Conservation (phyloP, 1,140 invertebrate genomes). For the Yoshiicerus persimilis region DNA sequence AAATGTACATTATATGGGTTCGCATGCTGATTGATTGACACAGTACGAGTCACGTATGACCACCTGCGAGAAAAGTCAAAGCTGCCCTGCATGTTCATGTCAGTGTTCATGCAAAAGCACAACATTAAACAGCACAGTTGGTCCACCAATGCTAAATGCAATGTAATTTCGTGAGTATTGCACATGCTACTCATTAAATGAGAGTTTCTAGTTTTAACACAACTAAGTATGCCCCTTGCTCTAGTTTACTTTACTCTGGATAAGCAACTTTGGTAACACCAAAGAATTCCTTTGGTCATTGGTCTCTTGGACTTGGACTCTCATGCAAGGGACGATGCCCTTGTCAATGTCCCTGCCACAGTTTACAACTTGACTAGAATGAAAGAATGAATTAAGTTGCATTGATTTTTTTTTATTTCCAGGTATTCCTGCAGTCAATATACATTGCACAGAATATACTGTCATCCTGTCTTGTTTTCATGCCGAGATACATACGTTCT, state of each 20-base stretch:
- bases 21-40: slow-evolving; percentile 13
- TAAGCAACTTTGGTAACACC: neutral
- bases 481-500: no score
- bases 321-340: neutral
- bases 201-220: neutral
- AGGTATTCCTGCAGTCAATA: no score
- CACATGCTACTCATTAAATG: neutral
- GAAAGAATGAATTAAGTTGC: no score
- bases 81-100: neutral
- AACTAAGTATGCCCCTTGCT: no score
- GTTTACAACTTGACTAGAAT: no score
- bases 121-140: neutral
- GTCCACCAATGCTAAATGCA: no score
- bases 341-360: neutral
- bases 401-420: neutral
- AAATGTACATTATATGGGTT: neutral
- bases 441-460: no score
- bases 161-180: neutral
- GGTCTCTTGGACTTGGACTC: neutral
- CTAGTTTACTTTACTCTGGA: neutral
- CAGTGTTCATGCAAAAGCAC: neutral
- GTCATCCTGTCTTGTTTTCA: no score
- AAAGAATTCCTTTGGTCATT: neutral
- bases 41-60: neutral
- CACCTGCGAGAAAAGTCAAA: neutral